Percentiles rank a stretch among this genome's conserved stretches.
Evolutionary conservation across 1,140 invertebrate species (phyloP).

Genomic region (Bilobella aurantiaca): DNA sequence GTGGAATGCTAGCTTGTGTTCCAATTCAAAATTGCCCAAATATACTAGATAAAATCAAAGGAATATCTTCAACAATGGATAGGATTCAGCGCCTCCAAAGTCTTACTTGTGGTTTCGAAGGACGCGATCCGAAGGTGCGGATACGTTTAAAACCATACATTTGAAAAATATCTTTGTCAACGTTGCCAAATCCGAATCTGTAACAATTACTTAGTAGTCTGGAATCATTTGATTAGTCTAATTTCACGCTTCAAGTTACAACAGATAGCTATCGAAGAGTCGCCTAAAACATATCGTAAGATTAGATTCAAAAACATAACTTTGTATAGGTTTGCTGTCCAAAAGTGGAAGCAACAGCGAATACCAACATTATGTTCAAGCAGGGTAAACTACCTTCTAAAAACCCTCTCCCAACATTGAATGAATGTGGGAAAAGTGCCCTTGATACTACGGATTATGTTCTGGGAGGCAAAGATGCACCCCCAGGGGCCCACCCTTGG

Average conservation of each 20-base stretch:
- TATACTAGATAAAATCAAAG: background rate
- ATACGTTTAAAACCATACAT: background rate
- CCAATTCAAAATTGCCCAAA: constrained; percentile 2
- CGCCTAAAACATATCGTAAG: too few relatives aligned
- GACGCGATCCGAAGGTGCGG: constrained; percentile 11
- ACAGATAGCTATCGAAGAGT: too few relatives aligned
- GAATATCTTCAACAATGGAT: background rate
- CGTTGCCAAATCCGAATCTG: too few relatives aligned
- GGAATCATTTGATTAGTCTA: too few relatives aligned
- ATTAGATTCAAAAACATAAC: background rate
- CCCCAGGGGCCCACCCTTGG: constrained; percentile 19
- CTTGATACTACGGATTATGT: constrained; percentile 4
- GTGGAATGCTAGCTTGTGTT: too few relatives aligned
- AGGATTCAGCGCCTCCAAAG: constrained; percentile 4
- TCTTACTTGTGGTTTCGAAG: constrained; percentile 13
- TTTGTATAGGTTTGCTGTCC: constrained; percentile 8
- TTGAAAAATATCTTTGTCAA: background rate
- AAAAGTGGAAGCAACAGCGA: background rate
- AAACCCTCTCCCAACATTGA: background rate
- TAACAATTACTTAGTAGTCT: too few relatives aligned
- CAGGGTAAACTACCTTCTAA: background rate
- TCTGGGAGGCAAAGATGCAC: constrained; percentile 20
- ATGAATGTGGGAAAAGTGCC: constrained; percentile 1
- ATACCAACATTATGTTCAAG: constrained; percentile 1
- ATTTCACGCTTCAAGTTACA: too few relatives aligned